Conservation (phyloP, 2,797 vertebrate genomes). For the Squalus acanthias region DNA sequence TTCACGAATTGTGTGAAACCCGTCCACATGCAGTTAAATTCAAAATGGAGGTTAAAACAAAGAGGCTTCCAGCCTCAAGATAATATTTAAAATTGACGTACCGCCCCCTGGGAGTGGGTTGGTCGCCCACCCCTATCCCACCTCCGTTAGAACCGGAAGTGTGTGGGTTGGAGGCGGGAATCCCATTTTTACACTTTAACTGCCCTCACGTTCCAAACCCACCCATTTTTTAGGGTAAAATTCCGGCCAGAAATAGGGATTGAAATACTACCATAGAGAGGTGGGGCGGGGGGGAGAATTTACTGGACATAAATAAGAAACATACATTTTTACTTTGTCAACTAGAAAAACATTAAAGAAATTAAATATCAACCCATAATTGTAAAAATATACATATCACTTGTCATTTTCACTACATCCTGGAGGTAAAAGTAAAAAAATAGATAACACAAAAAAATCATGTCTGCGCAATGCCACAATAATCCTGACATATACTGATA, state of each 20-base stretch:
- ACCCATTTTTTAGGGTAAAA: too few relatives aligned
- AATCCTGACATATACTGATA: neutral
- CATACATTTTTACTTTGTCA: neutral
- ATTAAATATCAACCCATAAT: neutral
- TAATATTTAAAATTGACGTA: too few relatives aligned
- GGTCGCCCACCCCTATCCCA: too few relatives aligned
- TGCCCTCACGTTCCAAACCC: too few relatives aligned
- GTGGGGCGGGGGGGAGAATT: neutral
- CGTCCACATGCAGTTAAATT: too few relatives aligned
- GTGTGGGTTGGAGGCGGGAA: too few relatives aligned
- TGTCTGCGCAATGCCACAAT: neutral
- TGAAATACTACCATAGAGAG: neutral
- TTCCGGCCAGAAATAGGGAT: neutral
- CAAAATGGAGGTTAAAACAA: too few relatives aligned
- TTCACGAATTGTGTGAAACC: too few relatives aligned
- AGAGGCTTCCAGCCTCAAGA: too few relatives aligned
- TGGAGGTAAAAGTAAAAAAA: neutral
- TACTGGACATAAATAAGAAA: neutral
- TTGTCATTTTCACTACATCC: neutral
- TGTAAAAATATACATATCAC: neutral
- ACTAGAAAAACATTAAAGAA: neutral
- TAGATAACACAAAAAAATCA: neutral
- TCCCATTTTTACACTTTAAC: too few relatives aligned
- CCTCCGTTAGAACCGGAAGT: too few relatives aligned
- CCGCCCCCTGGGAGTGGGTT: too few relatives aligned